Evolutionary conservation across 1,140 invertebrate genomes (phyloP).

Genomic region (Samia ricini): DNA sequence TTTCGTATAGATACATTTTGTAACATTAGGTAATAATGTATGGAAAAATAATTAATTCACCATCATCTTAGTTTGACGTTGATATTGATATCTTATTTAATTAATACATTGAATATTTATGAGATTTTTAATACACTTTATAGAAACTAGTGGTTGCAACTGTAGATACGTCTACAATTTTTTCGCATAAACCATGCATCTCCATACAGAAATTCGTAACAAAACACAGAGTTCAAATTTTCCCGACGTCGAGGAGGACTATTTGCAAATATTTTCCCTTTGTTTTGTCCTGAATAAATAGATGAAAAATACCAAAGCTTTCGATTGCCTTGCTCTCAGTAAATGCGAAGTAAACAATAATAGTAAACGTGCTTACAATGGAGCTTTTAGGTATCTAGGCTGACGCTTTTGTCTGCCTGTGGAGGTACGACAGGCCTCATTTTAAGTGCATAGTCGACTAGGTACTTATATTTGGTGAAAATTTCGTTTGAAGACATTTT

Average conservation of each 20-base stretch:
- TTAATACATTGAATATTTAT: no score
- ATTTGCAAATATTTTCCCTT: neutral
- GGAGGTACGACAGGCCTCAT: slow-evolving; percentile 27
- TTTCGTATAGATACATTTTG: no score
- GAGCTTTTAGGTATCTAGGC: slow-evolving; percentile 50
- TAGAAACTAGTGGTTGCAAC: no score
- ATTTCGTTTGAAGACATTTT: neutral
- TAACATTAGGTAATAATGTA: no score
- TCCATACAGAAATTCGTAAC: neutral
- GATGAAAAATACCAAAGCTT: slow-evolving; percentile 23
- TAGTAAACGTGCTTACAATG: slow-evolving; percentile 37
- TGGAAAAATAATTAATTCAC: no score
- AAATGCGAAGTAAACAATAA: slow-evolving; percentile 50
- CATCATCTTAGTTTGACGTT: no score
- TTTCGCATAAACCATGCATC: no score
- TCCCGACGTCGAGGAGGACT: neutral
- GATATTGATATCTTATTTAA: no score
- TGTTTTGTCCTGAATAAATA: slow-evolving; percentile 10
- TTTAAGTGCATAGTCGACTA: slow-evolving; percentile 37
- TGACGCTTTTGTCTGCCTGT: slow-evolving; percentile 40
- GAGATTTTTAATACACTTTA: no score
- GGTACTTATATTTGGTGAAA: slow-evolving; percentile 14
- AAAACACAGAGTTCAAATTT: neutral
- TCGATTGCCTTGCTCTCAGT: slow-evolving; percentile 54
- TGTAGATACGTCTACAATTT: no score